Evolutionary conservation across 2,888 invertebrate species (phyloP).

Genomic region (Platerodrilus igneus): DNA sequence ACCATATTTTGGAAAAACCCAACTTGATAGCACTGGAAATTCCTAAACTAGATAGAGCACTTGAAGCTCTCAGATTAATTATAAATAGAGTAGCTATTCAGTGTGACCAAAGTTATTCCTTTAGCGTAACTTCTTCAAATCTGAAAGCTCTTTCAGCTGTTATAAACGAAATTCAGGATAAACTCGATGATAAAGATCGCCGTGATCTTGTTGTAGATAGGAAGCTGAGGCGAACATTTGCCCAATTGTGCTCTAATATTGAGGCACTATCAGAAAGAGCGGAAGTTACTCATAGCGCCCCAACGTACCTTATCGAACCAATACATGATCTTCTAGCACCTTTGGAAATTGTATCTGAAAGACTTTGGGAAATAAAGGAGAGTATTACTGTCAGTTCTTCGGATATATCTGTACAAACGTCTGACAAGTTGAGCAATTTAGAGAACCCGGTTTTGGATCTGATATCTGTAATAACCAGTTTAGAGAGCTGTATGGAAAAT

Average conservation of each 20-base stretch:
- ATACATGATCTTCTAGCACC: conserved; percentile 10
- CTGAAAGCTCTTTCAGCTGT: conserved; percentile 28
- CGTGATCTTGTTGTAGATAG: conserved; percentile 7
- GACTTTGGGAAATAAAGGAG: conserved; percentile 18
- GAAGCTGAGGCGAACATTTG: conserved; percentile 8
- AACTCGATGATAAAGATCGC: conserved; percentile 10
- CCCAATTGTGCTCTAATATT: conserved; percentile 9
- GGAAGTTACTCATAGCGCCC: conserved; percentile 1
- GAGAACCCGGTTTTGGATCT: conserved; percentile 30
- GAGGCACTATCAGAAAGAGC: conserved; percentile 3
- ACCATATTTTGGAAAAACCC: conserved; percentile 3
- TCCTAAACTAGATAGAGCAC: conserved; percentile 8
- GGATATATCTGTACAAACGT: conserved; percentile 15
- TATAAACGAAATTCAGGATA: conserved; percentile 13
- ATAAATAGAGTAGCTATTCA: conserved; percentile 8
- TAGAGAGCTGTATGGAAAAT: conserved; percentile 7
- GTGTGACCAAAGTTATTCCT: conserved; percentile 13
- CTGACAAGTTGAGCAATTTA: conserved; percentile 23
- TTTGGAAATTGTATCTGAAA: conserved; percentile 12
- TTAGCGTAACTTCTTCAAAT: conserved; percentile 24
- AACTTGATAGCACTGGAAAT: conserved; percentile 7
- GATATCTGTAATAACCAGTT: conserved; percentile 17
- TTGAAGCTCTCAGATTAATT: conserved; percentile 7
- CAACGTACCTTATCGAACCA: conserved; percentile 1
- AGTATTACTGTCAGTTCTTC: conserved; percentile 5